Evolutionary conservation across 2,113 vertebrate species (phyloP), one percentile per base, ranked within the genome.

Genomic region (Calonectris borealis): DNA sequence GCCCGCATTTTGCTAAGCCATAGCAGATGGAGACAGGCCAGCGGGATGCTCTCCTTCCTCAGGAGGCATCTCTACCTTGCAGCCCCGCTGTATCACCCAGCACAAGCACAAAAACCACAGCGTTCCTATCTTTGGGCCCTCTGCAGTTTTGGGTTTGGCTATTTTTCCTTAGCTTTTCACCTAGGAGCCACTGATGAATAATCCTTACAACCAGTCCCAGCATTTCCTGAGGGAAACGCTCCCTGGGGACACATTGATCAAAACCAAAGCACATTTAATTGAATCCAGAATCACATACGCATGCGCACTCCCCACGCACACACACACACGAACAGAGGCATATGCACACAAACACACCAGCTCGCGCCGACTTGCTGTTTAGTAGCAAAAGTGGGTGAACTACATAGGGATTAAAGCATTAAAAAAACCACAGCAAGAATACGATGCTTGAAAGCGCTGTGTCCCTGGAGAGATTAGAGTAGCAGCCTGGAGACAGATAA

Each of bases 371-470:
- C 61, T 90, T 5, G 64, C 92, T 93, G 81, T 86, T 93, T 80
- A 36, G 70, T 76, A 92, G 89, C 88, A 90, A 89, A 97, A 97
- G 86, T 94, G 91, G 93, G 95, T 95, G 91, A 97, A 94, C 91
- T 93, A 85, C 86, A 83, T 9, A 75, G 91, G 95, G 95, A 97
- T 93, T 94, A 95, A 88, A 95, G 92, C 94, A 86, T 92, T 80
- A 60, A 93, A 93, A 88, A 94, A 96, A 83, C 0, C 71, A 77
- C 32, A 62, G 58, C n/a, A 57, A 89, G 78, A 62, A 84, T 76
- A 86, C 0, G 1, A 54, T 57, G 87, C 93, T 89, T 91, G 93
- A 96, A 97, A 97, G 94, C 2, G 0, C 54, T 1, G 1, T 21
- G 38, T 94, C 94, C 91, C 95, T 48, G 38, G 90, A 75, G 96